Evolutionary conservation across 1,140 invertebrate species (phyloP), one percentile per base, ranked within the genome.

Genomic region (Polyergus mexicanus): DNA sequence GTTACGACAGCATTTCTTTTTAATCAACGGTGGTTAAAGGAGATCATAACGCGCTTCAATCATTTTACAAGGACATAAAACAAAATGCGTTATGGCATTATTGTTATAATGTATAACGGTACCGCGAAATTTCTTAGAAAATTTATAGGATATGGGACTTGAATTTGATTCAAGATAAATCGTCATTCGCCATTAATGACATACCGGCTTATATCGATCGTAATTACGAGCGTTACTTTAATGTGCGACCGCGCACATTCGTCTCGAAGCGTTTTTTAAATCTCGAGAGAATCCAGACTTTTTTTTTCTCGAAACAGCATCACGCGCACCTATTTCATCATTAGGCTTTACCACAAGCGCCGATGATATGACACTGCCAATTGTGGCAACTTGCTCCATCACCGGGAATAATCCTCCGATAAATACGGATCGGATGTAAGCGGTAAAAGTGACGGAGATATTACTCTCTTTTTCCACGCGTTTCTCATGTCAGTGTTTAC

Each of bases 361-460:
- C 51, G 60, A 84, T 81, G 83, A 84, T 87, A 80, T 69, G 87
- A 87, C 78, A 72, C 32, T 13, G 10, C 77, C 78, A 81, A 81
- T 68, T 80, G 74, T 56, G 84, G 87, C 65, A 80, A 87, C 74
- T 74, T 44, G 80, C 35, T 56, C 86, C 54, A 47, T 80, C 77
- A 81, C 77, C 77, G 60, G 60, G 44, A 68, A 54, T 78, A 78
- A 78, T 51, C 44, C 38, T 35, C 51, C 54, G 65, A 81, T 71
- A 69, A 69, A 71, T 60, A 71, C 51, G 54, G 13, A 44, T 35
- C 25, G 38, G 16, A 51, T 51, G 41, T 28, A 35, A 65, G 19
- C 41, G 22, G 76, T 69, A 81, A 81, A 81, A 81, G 77, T 78
- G 22, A 66, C 60, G 44, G 62, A 16, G 28, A 66, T 62, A 51